Evolutionary conservation across 2,797 vertebrate species (phyloP), one percentile per base, ranked within the genome.

Genomic region (Micropoecilia bifurca): DNA sequence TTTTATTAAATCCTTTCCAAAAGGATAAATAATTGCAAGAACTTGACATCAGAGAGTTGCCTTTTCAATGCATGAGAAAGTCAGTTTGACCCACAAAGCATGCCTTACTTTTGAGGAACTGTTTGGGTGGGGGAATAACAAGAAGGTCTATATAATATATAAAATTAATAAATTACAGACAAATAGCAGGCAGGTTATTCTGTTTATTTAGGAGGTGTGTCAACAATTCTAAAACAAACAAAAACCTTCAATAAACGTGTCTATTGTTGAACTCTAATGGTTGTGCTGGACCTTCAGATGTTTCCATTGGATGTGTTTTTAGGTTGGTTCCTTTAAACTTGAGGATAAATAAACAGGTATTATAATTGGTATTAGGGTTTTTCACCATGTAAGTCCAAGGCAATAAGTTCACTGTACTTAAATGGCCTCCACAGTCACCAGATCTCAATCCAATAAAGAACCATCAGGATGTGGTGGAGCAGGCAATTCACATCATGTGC

Each of bases 31-130:
- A 0, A 78, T 71, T 28, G 50, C 59, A 48, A 82, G 63, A 77
- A 73, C 80, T 68, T 83, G 18, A 81, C 68, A 50, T 22, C 50
- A 30, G n/a, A 25, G 33, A 36, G 61, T 73, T 74, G 41, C 30
- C 25, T 74, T 71, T 63, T 69, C 25, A 30, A 39, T 45, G 45
- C 68, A 18, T 72, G 77, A 78, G 71, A 80, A 77, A 78, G 45
- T 3, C 0, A 39, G 76, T 80, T 50, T 87, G 78, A 81, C 75
- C 73, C 39, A 84, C 7, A 83, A 74, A 76, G 13, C 18, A 16
- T 48, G 59, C 8, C 53, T 14, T 69, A 48, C 75, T 71, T 74
- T 66, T 79, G 55, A 85, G 81, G 73, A 87, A 73, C 53, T 77
- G 25, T 45, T 68, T 59, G 43, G 1, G 13, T 53, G 68, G 7